These are phyloP conservation scores for Folsomia manolachei DNA, from an alignment of 2,888 invertebrate genomes.

Conservation along the genomic window DNA sequence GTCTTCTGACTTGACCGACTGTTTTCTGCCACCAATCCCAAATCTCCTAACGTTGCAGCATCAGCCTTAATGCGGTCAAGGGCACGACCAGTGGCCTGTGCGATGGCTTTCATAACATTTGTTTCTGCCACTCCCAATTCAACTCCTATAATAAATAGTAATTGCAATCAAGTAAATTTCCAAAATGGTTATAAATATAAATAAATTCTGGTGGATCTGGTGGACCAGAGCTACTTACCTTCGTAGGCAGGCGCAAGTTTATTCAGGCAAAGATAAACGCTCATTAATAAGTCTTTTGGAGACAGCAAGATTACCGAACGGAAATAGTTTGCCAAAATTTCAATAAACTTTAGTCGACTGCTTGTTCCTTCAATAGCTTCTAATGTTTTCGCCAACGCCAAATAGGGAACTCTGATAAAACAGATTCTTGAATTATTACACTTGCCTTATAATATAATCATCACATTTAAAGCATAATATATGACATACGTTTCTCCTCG, in stretches of 20 bases:
- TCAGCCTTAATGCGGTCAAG: constrained; percentile 77
- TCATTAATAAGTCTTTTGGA: constrained; percentile 83
- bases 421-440: no score
- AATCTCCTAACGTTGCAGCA: constrained; percentile 72
- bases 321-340: constrained; percentile 86
- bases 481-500: constrained; percentile 63
- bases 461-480: constrained; percentile 41
- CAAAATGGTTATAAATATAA: no score
- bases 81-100: constrained; percentile 80
- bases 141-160: constrained; percentile 56
- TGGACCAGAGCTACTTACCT: no score
- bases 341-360: constrained; percentile 83
- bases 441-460: constrained; percentile 12
- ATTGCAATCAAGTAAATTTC: not conserved
- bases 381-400: constrained; percentile 85
- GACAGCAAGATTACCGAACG: constrained; percentile 83
- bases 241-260: constrained; percentile 93
- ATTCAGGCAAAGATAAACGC: constrained; percentile 93
- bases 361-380: constrained; percentile 83
- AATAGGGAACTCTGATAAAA: constrained; percentile 81
- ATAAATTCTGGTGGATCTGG: no score
- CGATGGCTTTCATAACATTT: constrained; percentile 89
- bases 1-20: constrained; percentile 79
- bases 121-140: constrained; percentile 94
- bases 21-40: constrained; percentile 85